Base-by-base conservation (phyloP, 2,888 invertebrate species). In the Macaria liturata region DNA sequence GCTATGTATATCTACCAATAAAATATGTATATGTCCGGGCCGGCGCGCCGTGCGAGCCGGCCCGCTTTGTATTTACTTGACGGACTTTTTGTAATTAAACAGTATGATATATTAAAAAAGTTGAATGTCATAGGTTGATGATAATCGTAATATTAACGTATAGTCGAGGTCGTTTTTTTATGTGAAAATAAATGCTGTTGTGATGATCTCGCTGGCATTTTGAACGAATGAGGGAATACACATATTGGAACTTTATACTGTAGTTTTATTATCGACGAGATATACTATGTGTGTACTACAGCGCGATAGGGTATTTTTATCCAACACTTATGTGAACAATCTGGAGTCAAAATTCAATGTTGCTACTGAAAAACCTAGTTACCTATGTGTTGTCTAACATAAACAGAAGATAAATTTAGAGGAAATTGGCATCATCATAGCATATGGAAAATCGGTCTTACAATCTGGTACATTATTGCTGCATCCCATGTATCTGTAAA, bases 71-170 rank as follows among this genome's bases (percentile, higher is more conserved):
- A 88, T 90, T 91, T 91, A 91, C 89, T 91, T 66, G 84, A 84
- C 84, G 83, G 79, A 86, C 83, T 83, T 87, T 90, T 87, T 90
- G 91, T 91, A 91, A 90, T 91, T 90, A 89, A 42, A 88, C 79
- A 82, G 81, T 83, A 68, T 59, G 59, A 61, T 84, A 86, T 82
- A 20, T 20, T 20, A 79, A 83, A 80, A 73, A 75, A 75, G 39
- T 57, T 61, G 73, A 76, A 65, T 65, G 66, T 85, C 81, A 78
- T 86, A 86, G 84, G 82, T 83, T 78, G 81, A 78, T 83, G 81
- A 78, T 84, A 83, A 85, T 84, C 78, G 80, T 86, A 84, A 81
- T 69, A 81, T 78, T 82, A 83, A 84, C 77, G 78, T 79, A 78
- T 84, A 85, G 81, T 82, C 77, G 84, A 86, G 80, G 80, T 85